phyloP scores from a whole-genome alignment of 2,888 invertebrate species.

The Tethea ocularis region DNA sequence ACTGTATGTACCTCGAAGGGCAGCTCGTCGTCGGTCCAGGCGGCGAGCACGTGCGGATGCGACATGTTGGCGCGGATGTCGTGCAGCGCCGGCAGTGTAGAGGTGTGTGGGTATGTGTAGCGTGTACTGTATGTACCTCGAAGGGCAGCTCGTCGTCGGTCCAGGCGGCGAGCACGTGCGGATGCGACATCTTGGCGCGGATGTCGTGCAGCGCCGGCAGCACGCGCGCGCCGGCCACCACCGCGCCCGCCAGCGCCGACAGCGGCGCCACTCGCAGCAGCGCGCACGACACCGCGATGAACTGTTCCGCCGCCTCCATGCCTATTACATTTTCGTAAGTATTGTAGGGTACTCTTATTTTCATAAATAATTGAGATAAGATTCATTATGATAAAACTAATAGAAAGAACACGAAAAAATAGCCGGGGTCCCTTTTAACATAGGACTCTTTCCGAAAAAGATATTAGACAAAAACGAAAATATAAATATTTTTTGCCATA shows the following conservation, averaged over 20 bases:
- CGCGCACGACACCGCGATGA: slow-evolving; percentile 94
- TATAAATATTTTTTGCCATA: too few species aligned
- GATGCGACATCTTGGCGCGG: slow-evolving; percentile 78
- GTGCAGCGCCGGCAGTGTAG: slow-evolving; percentile 92
- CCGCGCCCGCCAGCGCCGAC: slow-evolving; percentile 93
- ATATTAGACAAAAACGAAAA: too few species aligned
- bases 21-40: slow-evolving; percentile 98
- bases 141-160: slow-evolving; percentile 98
- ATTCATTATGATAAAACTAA: too few species aligned
- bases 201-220: slow-evolving; percentile 97
- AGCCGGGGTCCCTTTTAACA: too few species aligned
- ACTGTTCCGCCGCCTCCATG: slow-evolving; percentile 91
- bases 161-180: slow-evolving; percentile 95
- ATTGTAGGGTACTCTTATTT: too few species aligned
- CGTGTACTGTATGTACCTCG: slow-evolving; percentile 50
- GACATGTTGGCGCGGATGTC: slow-evolving; percentile 88
- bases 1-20: slow-evolving; percentile 86
- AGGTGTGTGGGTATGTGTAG: background rate
- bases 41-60: slow-evolving; percentile 89
- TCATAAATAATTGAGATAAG: too few species aligned
- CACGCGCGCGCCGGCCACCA: slow-evolving; percentile 96
- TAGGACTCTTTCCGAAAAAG: too few species aligned
- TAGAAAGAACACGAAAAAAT: too few species aligned
- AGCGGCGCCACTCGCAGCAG: slow-evolving; percentile 91
- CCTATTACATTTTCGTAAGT: too few species aligned